phyloP scores from a whole-genome alignment of 1,140 invertebrate species.

The Nixonia krombeini region DNA sequence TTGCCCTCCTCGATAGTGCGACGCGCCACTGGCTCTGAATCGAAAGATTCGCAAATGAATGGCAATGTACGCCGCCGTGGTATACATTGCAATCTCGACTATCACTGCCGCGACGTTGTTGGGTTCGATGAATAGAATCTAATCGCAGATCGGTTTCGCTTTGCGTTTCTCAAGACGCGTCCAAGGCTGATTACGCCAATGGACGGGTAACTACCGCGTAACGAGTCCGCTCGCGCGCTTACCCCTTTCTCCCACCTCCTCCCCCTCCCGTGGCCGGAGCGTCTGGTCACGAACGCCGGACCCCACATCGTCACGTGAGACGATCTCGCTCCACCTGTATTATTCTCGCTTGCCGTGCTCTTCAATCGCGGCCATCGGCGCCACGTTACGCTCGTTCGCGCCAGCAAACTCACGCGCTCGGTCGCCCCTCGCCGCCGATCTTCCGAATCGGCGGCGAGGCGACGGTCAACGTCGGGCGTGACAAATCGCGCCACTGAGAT shows the following conservation, averaged over 20 bases:
- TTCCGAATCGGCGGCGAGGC: too few species aligned
- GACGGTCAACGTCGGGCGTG: not conserved
- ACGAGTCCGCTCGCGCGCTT: slow-evolving; percentile 51
- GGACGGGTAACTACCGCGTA: slow-evolving; percentile 53
- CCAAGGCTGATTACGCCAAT: slow-evolving; percentile 48
- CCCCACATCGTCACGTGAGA: slow-evolving; percentile 58
- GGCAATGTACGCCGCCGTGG: too few species aligned
- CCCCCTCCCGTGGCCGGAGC: slow-evolving; percentile 25
- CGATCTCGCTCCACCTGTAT: slow-evolving; percentile 40
- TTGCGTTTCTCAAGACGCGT: slow-evolving; percentile 22
- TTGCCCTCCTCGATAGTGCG: too few species aligned
- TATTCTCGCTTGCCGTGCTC: slow-evolving; percentile 15
- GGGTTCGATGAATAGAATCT: too few species aligned
- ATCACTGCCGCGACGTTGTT: too few species aligned
- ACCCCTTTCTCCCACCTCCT: slow-evolving; percentile 34
- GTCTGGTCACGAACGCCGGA: slow-evolving; percentile 57
- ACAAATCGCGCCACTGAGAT: too few species aligned
- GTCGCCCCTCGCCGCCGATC: too few species aligned
- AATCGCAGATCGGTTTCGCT: too few species aligned
- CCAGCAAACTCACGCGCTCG: not conserved
- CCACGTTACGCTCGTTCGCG: not conserved
- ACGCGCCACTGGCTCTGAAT: too few species aligned
- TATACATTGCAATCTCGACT: too few species aligned
- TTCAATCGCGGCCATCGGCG: slow-evolving; percentile 19
- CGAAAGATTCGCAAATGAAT: too few species aligned